Evolutionary conservation across 2,888 invertebrate genomes (phyloP), one percentile per base, ranked within the genome.

Genomic region (Dynastes tityus): DNA sequence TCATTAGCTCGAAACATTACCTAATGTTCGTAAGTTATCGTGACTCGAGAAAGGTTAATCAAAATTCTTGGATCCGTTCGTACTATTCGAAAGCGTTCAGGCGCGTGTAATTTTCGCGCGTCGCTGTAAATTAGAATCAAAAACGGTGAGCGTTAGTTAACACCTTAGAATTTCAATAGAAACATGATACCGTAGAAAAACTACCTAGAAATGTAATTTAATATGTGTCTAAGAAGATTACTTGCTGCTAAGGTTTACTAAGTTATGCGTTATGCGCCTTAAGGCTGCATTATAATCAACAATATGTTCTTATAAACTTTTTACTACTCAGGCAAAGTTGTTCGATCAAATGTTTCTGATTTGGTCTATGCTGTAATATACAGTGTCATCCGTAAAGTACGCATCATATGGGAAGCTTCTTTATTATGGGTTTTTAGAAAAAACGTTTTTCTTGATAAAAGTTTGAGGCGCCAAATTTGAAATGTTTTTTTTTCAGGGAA

Each of bases 1-100:
- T 68, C 68, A 68, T 68, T 68, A 68, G 51, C 29, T 29, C 68
- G 29, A 6, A 68, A 53, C 53, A 51, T 68, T 68, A 68, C 68
- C 51, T 68, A 68, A 68, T 51, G 68, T 22, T 27, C 40, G 51
- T 51, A 51, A 27, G 51, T 29, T 51, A 68, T 68, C 68, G 68
- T 68, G 68, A 68, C 68, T 51, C 9, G 51, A 13, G 1, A 1
- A 51, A 29, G 51, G 51, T 68, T 68, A 68, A 68, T 68, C 68
- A 68, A 68, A 68, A 68, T 68, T 68, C 68, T 51, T 51, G 27
- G 51, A 51, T 68, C 49, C 29, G 51, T 27, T 29, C 51, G 9
- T 68, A 68, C 49, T 68, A 68, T 68, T 51, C 68, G 68, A 27
- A 29, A 49, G 40, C 68, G 13, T 51, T 51, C 51, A 51, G 9